phyloP scores from a whole-genome alignment of 2,888 invertebrate genomes.

The Acanthosepion pharaonis region DNA sequence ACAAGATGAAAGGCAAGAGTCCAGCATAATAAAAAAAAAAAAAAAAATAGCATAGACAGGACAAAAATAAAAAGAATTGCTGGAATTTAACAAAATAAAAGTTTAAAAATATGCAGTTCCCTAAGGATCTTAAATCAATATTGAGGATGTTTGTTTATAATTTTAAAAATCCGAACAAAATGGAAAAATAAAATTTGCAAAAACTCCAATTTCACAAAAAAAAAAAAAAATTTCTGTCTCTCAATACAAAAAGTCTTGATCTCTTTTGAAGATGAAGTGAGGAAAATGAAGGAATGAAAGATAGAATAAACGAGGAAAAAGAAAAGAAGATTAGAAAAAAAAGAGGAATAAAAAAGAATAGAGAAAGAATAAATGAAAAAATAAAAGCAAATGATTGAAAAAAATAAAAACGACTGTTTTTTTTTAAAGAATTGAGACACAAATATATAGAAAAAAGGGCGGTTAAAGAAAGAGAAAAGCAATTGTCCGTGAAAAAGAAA shows the following conservation, averaged over 20 bases:
- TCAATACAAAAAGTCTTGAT: too few relatives aligned
- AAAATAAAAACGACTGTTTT: too few relatives aligned
- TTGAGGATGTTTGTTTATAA: background rate
- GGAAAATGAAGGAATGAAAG: background rate
- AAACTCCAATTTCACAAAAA: background rate
- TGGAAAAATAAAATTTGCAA: background rate
- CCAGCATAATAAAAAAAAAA: background rate
- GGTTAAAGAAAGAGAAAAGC: background rate
- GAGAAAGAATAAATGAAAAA: background rate
- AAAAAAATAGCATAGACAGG: background rate
- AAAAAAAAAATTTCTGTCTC: too few relatives aligned
- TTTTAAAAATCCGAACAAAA: background rate
- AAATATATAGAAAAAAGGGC: too few relatives aligned
- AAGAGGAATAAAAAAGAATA: background rate
- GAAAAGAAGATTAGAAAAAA: background rate
- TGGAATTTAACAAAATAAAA: background rate
- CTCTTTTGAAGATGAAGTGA: background rate
- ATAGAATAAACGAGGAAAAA: too few relatives aligned
- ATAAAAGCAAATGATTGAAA: background rate
- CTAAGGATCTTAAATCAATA: constrained; percentile 20
- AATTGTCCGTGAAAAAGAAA: background rate
- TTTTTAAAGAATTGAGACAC: too few relatives aligned
- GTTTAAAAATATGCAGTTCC: background rate
- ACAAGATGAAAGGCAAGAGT: too few relatives aligned
- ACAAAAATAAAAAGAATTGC: background rate